phyloP scores from a whole-genome alignment of 2,888 invertebrate genomes.

The Leuctra nigra region DNA sequence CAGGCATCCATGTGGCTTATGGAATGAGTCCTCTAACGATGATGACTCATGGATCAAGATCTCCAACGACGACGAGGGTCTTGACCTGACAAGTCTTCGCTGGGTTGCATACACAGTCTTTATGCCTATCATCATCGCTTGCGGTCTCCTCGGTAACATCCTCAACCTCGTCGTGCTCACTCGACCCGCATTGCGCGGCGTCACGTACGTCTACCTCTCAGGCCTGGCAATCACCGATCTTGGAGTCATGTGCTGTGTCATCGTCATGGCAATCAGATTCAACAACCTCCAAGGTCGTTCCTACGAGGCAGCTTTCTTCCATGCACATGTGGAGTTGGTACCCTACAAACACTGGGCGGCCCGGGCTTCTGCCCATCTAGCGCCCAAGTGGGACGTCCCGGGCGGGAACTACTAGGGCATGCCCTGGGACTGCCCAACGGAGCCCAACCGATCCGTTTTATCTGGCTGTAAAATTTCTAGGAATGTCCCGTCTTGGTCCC shows the following conservation, averaged over 20 bases:
- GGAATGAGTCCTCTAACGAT: constrained; percentile 8
- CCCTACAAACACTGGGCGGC: no score
- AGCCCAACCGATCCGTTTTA: no score
- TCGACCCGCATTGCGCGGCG: constrained; percentile 41
- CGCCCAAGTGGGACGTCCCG: no score
- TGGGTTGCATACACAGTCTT: constrained; percentile 33
- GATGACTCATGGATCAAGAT: constrained; percentile 2
- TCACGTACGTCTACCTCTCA: constrained; percentile 43
- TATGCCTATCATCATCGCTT: constrained; percentile 40
- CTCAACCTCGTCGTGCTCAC: constrained; percentile 44
- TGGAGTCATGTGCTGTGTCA: constrained; percentile 42
- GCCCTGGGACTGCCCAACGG: no score
- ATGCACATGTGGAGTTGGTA: constrained; percentile 43
- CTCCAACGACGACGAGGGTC: constrained; percentile 13
- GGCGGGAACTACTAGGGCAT: no score
- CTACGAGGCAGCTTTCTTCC: constrained; percentile 36
- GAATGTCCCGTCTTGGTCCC: no score
- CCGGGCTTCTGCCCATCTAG: no score
- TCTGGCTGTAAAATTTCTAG: no score
- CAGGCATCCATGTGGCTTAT: constrained; percentile 5
- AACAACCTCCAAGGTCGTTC: constrained; percentile 30
- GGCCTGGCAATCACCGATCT: constrained; percentile 42
- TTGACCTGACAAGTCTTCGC: constrained; percentile 11
- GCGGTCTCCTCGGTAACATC: constrained; percentile 43
- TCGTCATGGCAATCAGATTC: constrained; percentile 34